Evolutionary conservation across 2,888 invertebrate genomes (phyloP), one percentile per base, ranked within the genome.

Genomic region (Oxyteleia sp.): DNA sequence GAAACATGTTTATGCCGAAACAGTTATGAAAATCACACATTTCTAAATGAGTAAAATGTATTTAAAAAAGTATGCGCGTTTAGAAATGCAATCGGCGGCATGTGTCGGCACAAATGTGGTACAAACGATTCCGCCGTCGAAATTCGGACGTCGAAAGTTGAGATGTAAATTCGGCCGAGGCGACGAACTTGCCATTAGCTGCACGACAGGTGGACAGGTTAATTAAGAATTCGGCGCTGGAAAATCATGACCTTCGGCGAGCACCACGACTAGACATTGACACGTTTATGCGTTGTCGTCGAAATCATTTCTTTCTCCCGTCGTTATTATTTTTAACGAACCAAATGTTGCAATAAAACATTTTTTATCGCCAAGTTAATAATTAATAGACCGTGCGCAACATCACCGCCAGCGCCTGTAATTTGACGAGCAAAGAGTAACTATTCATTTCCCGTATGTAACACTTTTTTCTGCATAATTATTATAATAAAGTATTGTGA

Each of bases 171-270:
- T 69, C 47, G 63, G 55, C 55, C 38, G 47, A 43, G 45, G 53
- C 76, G 74, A 68, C 63, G 74, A 79, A 83, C 79, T 75, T 71
- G 61, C 38, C 45, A 68, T 55, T 59, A 63, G 41, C 35, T 57
- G 69, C 55, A 38, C 51, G 82, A 78, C 80, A 64, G 61, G 49
- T 55, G 66, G 45, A 64, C 49, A 63, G 11, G 74, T 53, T 75
- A 18, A 63, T 86, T 85, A 84, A 86, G 86, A 89, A 89, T 90
- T 89, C 87, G 84, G 83, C 84, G 84, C 86, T 82, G 89, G 89
- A 88, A 92, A 91, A 91, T 88, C 85, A 85, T 88, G 87, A 90
- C 91, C 92, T 91, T 91, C n/a, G 91, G 90, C 90, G 89, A 87
- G 89, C 85, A 85, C 83, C 84, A 15, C 51, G 59, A 32, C 55